phyloP scores from a whole-genome alignment of 1,140 invertebrate genomes.

The Pachyrhynchus sulphureomaculatus region DNA sequence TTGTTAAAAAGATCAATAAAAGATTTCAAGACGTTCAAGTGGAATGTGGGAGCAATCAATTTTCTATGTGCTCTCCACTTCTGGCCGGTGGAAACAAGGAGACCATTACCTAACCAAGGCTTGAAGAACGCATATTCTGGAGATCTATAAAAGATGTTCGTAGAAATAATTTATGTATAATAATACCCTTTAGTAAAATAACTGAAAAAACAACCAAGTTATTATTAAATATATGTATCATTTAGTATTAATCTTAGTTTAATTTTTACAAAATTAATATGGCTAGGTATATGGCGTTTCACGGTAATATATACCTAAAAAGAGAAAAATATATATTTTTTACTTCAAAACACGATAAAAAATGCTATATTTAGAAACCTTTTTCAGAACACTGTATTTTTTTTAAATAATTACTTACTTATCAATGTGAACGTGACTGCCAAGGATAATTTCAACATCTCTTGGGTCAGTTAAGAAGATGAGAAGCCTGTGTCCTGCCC shows the following conservation, averaged over 20 bases:
- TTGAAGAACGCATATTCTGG: slow-evolving; percentile 18
- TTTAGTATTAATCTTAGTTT: no score
- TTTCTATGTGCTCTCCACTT: slow-evolving; percentile 81
- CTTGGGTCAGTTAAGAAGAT: slow-evolving; percentile 72
- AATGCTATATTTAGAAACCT: no score
- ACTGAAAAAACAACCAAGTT: no score
- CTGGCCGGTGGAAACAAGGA: slow-evolving; percentile 77
- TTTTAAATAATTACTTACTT: slow-evolving; percentile 55
- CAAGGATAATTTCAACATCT: slow-evolving; percentile 73
- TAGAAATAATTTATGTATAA: no score
- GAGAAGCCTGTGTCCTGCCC: slow-evolving; percentile 72
- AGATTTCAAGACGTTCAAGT: slow-evolving; percentile 78
- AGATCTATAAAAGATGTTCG: slow-evolving; percentile 1
- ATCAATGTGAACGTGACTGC: slow-evolving; percentile 78
- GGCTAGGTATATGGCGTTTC: no score
- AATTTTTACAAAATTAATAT: no score
- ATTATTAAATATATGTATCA: no score
- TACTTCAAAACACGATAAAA: no score
- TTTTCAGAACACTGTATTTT: no score
- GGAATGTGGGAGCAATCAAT: slow-evolving; percentile 81
- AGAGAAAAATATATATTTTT: no score
- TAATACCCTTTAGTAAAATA: no score
- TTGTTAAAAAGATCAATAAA: slow-evolving; percentile 81
- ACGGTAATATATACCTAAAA: no score
- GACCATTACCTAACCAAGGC: slow-evolving; percentile 58